Base-by-base conservation (phyloP, 2,797 vertebrate species). In the Perodicticus potto region DNA sequence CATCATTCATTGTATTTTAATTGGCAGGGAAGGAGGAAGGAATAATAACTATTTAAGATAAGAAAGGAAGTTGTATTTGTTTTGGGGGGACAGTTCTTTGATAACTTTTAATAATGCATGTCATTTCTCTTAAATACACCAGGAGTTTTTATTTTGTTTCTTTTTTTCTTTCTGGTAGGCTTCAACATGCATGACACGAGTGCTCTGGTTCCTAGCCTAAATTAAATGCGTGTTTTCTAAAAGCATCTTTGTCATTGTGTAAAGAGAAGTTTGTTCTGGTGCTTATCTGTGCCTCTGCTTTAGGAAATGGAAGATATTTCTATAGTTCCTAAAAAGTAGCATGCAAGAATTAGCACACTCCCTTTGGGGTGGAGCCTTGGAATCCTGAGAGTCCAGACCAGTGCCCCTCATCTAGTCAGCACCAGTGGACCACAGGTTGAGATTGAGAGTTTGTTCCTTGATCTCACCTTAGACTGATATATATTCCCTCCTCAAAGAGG, bases 251-350 rank as follows among this genome's bases (percentile, higher is more conserved):
- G 70, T 83, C 57, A 12, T 3, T 69, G 34, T 89, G 53, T 49
- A 94, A 57, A 84, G 34, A 80, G 3, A 72, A 29, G 43, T 43
- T 81, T 43, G 49, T 69, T 88, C 32, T 86, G 29, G 22, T 81
- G 40, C 70, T 85, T 86, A n/a, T 63, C 19, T 77, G 7, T 82
- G 23, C 34, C 19, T 74, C 40, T 76, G 5, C 1, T 92, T 80
- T 73, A 63, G 67, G 69, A 53, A 80, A 57, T 49, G 77, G 63
- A 63, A 95, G 70, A 92, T 55, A 57, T 93, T 74, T 89, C 49
- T n/a, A 57, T 10, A 61, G 37, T 80, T 70, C 49, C 83, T 85
- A 49, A 69, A 73, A 85, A 65, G 53, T 70, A 23, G 29, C 84
- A 57, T 72, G 25, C 53, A 57, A 81, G 43, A 76, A 63, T 53